Conservation (phyloP, 2,888 invertebrate species). For the Poecilus cupreus region DNA sequence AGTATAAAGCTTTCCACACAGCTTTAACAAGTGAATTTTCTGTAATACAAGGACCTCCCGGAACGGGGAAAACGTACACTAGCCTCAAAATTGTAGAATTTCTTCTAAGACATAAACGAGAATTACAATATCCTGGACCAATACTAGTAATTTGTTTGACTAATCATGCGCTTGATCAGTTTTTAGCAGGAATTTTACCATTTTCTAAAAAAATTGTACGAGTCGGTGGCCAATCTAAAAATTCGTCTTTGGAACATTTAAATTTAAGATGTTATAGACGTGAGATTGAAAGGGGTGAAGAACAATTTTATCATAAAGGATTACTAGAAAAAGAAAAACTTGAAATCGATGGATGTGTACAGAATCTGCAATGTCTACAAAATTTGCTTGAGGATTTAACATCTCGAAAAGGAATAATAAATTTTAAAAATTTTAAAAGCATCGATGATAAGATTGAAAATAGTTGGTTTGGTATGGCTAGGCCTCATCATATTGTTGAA, state of each 20-base stretch:
- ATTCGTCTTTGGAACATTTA: slow-evolving; percentile 74
- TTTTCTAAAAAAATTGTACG: slow-evolving; percentile 79
- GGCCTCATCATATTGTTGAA: slow-evolving; percentile 60
- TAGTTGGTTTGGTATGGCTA: slow-evolving; percentile 70
- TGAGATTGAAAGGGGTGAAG: neutral
- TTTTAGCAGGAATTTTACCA: slow-evolving; percentile 81
- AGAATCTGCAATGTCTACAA: slow-evolving; percentile 11
- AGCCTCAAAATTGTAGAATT: slow-evolving; percentile 83
- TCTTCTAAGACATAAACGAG: slow-evolving; percentile 75
- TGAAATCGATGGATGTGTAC: neutral
- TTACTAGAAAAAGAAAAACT: neutral
- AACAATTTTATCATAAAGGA: neutral
- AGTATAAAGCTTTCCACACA: slow-evolving; percentile 78
- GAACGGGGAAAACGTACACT: slow-evolving; percentile 87
- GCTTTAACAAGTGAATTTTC: slow-evolving; percentile 81
- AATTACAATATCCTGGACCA: slow-evolving; percentile 72
- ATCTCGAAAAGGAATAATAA: slow-evolving; percentile 63
- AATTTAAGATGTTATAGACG: slow-evolving; percentile 72
- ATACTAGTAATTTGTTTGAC: slow-evolving; percentile 88
- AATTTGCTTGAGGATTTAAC: neutral
- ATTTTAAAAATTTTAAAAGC: slow-evolving; percentile 63
- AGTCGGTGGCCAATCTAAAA: slow-evolving; percentile 82
- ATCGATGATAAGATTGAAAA: slow-evolving; percentile 65
- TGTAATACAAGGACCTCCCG: slow-evolving; percentile 88
- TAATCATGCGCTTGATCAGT: slow-evolving; percentile 92